Evolutionary conservation across 2,888 invertebrate genomes (phyloP), one percentile per base, ranked within the genome.

Genomic region (Nomada flava): DNA sequence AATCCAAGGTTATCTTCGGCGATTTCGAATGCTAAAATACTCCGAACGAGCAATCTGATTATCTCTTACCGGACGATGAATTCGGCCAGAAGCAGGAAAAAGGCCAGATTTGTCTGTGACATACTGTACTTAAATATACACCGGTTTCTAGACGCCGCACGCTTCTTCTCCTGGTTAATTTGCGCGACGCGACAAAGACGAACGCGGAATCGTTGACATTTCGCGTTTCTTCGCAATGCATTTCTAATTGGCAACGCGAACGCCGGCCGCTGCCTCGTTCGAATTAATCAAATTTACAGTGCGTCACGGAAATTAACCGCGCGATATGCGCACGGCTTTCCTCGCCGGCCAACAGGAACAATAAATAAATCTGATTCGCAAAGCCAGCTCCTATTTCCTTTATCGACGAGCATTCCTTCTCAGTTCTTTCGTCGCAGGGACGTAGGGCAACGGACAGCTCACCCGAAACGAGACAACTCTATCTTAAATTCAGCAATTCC

Each of bases 191-290:
- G 70, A 53, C 79, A 65, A 53, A 65, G 79, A 70, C 77, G 77
- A 77, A 77, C 78, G 77, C 64, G 77, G 59, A 76, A 76, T 70
- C 76, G 79, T 79, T 79, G 79, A 79, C 69, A 53, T 70, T 70
- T 77, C 78, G 62, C 60, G 76, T 29, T 63, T 77, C 77, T 44
- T n/a, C 77, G 69, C 52, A 11, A 20, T 18, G 50, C 53, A 62
- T 69, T 70, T 77, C 26, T 44, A 50, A 79, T 69, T 15, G 15
- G 44, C 59, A 36, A 47, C 52, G 63, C 77, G 60, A 29, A 47
- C 36, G 76, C 76, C 68, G 53, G 2, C n/a, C 67, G 44, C 20
- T 15, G 13, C 18, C 15, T 18, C 18, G 2, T n/a, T 57, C 59
- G 47, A 63, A 76, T 63, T 36, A 53, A 9, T 53, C 53, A 62